Evolutionary conservation across 2,888 invertebrate species (phyloP).

Genomic region (Elegia similella): DNA sequence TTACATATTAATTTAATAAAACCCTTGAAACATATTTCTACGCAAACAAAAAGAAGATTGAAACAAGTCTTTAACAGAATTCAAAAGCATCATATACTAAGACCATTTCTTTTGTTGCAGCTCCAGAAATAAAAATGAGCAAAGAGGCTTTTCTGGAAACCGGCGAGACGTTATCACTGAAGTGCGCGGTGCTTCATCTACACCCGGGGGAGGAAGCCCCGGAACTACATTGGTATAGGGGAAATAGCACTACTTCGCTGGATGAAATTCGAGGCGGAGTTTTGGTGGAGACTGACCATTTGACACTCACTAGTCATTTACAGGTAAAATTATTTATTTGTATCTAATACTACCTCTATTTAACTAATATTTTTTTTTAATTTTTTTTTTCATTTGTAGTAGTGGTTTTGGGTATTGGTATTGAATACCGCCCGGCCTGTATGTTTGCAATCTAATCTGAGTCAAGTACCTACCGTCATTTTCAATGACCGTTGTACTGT

Average conservation of each 20-base stretch:
- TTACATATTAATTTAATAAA: too few species aligned
- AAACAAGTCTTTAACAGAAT: background rate
- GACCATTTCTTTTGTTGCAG: constrained; percentile 46
- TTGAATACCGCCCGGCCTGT: too few species aligned
- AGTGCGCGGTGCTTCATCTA: constrained; percentile 62
- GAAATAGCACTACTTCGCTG: constrained; percentile 52
- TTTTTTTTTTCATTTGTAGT: too few species aligned
- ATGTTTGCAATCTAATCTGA: too few species aligned
- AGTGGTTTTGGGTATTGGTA: too few species aligned
- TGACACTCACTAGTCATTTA: constrained; percentile 65
- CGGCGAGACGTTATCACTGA: constrained; percentile 68
- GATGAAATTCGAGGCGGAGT: constrained; percentile 76
- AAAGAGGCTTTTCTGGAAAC: constrained; percentile 71
- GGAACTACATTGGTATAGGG: constrained; percentile 63
- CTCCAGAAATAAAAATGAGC: constrained; percentile 66
- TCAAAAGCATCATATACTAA: background rate
- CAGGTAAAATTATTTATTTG: too few species aligned
- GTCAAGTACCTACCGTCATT: too few species aligned
- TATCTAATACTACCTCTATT: too few species aligned
- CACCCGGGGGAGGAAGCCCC: constrained; percentile 53
- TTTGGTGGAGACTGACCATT: constrained; percentile 66
- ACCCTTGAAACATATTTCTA: background rate
- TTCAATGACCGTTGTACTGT: too few species aligned
- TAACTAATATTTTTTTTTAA: too few species aligned
- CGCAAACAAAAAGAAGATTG: background rate